Conservation (phyloP, 37 sponge, comb jelly and placozoan species). For the Ephydatia muelleri region DNA sequence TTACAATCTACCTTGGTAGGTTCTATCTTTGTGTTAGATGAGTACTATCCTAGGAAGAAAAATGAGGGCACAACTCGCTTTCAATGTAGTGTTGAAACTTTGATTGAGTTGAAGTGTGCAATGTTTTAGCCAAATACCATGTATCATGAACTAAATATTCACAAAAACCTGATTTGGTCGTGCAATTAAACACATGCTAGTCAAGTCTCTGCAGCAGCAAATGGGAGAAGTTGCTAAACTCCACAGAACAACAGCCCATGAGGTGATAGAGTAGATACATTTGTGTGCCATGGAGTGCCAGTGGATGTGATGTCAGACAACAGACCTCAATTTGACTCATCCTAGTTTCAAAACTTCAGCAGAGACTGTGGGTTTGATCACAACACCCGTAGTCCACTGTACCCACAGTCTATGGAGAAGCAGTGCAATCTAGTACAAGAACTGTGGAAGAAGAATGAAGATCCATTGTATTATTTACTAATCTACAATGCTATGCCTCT, state of each 20-base stretch:
- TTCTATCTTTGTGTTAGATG: no score
- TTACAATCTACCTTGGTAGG: no score
- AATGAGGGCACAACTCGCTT: no score
- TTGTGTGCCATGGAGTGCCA: slow-evolving; percentile 26
- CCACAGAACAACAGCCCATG: background rate
- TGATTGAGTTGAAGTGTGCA: no score
- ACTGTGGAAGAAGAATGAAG: slow-evolving; percentile 22
- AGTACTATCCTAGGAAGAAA: no score
- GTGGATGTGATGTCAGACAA: background rate
- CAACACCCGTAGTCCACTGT: slow-evolving; percentile 18
- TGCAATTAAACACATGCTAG: no score
- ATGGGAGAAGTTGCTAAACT: slow-evolving; percentile 22
- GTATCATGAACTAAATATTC: no score
- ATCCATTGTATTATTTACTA: slow-evolving; percentile 12
- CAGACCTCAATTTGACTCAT: slow-evolving; percentile 25
- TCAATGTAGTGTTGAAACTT: no score
- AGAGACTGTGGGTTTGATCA: slow-evolving; percentile 11
- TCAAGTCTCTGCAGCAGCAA: no score
- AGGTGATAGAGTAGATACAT: slow-evolving; percentile 6
- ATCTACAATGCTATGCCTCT: slow-evolving; percentile 17
- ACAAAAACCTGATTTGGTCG: no score
- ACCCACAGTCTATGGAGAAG: slow-evolving; percentile 50
- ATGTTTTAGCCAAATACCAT: no score
- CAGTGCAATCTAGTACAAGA: slow-evolving; percentile 8
- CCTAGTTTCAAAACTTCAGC: background rate